Evolutionary conservation across 2,113 vertebrate species (phyloP), one percentile per base, ranked within the genome.

Genomic region (Leptocoma aspasia): DNA sequence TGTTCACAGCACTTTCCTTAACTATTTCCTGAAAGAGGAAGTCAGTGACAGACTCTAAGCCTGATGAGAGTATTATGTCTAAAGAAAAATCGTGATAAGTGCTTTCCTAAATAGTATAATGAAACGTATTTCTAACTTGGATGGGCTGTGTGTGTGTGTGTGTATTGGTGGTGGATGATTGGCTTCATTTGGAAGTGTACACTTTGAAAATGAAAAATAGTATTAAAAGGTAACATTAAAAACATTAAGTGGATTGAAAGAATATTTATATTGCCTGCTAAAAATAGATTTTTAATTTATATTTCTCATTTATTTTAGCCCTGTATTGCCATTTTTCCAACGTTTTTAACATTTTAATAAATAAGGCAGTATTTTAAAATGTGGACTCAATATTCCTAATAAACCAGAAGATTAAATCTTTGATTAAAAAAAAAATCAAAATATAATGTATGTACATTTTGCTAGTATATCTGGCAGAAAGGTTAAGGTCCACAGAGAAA

Each of bases 101-200:
- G 21, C 4, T 77, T 59, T 78, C 17, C 14, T 63, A 68, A 66
- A 44, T 6, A 49, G 1, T 16, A 30, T 15, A 0, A 63, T 24
- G 12, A 49, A 76, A 63, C 20, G 18, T 9, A 49, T 53, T 93
- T 91, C 18, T 63, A 53, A 63, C 11, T 53, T 57, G 24, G 18
- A 49, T 15, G 6, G 2, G 3, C 0, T 0, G 2, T 15, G 35
- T 37, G 13, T 56, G 3, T 37, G 15, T 56, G 3, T 37, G 15
- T 39, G 26, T 39, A 10, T 8, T 81, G 26, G 2, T 71, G 18
- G 8, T 44, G 6, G 11, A 31, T 47, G 31, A 5, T 18, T 50
- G 4, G 3, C 8, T 69, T 70, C 3, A 35, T 84, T 79, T 49
- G 13, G 11, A 53, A 71, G 5, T 27, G 2, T n/a, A 79, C 3